A percentile compares a stretch with the other conserved stretches of the same genome.
Evolutionary conservation across 2,797 vertebrate genomes (phyloP).

Genomic region (Channa striata): DNA sequence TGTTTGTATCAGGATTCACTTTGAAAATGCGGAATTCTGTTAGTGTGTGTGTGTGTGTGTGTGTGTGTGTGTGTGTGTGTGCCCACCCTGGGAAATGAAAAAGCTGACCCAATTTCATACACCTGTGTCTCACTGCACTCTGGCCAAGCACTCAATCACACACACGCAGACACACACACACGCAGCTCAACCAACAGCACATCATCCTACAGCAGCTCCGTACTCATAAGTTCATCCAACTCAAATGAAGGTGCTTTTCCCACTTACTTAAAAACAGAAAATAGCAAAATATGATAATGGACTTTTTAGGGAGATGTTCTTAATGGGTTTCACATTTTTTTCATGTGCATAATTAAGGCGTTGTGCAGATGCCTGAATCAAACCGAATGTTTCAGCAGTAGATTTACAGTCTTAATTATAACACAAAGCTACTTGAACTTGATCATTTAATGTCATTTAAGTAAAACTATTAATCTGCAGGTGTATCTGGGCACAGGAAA

Average conservation of each 20-base stretch:
- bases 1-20: constrained; percentile 42
- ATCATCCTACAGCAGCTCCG: constrained; percentile 38
- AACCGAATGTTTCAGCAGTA: neutral
- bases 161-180: constrained; percentile 35
- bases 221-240: constrained; percentile 40
- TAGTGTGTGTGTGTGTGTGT: constrained; percentile 28
- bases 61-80: constrained; percentile 27
- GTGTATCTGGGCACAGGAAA: neutral
- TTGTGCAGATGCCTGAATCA: neutral
- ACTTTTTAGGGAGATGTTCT: constrained; percentile 9
- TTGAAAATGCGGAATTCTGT: constrained; percentile 49
- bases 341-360: neutral
- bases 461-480: constrained; percentile 20
- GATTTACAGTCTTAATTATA: constrained; percentile 36
- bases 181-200: constrained; percentile 31
- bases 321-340: constrained; percentile 23
- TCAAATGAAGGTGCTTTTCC: constrained; percentile 31
- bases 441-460: constrained; percentile 22
- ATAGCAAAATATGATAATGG: constrained; percentile 14
- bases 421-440: constrained; percentile 25
- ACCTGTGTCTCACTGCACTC: constrained; percentile 75
- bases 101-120: constrained; percentile 81
- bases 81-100: constrained; percentile 76
- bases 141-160: constrained; percentile 62
- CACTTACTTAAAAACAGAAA: constrained; percentile 20